Conservation (phyloP, 2,113 vertebrate species). For the Chaetura pelagica region DNA sequence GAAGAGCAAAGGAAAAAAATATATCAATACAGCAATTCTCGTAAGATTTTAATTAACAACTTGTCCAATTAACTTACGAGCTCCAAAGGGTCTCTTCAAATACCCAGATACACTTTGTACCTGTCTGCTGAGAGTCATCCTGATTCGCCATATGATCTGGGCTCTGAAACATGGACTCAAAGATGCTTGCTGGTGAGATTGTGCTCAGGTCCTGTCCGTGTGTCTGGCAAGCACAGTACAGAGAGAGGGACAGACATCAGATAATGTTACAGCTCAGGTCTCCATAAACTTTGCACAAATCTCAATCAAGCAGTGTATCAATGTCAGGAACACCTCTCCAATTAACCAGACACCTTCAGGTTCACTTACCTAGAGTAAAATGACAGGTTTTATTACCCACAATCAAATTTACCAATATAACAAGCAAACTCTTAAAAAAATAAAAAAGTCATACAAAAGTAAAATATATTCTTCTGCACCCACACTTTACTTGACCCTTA, state of each 20-base stretch:
- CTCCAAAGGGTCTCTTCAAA: background rate
- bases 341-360: background rate
- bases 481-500: background rate
- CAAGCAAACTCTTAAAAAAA: background rate
- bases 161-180: constrained; percentile 97
- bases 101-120: constrained; percentile 47
- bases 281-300: background rate
- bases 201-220: constrained; percentile 91
- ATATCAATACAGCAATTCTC: background rate
- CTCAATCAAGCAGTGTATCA: accelerated
- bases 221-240: constrained; percentile 68
- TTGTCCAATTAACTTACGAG: background rate
- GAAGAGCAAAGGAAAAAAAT: background rate
- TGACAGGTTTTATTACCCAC: background rate
- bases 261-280: background rate
- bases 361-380: background rate
- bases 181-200: constrained; percentile 91
- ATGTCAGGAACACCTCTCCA: background rate
- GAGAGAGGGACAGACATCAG: background rate
- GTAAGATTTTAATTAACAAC: background rate
- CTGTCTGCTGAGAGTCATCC: constrained; percentile 85
- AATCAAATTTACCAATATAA: background rate
- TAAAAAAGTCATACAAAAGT: background rate
- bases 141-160: constrained; percentile 86
- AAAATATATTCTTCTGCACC: background rate